Evolutionary conservation across 2,797 vertebrate genomes (phyloP), one percentile per base, ranked within the genome.

Genomic region (Lacerta bilineata): DNA sequence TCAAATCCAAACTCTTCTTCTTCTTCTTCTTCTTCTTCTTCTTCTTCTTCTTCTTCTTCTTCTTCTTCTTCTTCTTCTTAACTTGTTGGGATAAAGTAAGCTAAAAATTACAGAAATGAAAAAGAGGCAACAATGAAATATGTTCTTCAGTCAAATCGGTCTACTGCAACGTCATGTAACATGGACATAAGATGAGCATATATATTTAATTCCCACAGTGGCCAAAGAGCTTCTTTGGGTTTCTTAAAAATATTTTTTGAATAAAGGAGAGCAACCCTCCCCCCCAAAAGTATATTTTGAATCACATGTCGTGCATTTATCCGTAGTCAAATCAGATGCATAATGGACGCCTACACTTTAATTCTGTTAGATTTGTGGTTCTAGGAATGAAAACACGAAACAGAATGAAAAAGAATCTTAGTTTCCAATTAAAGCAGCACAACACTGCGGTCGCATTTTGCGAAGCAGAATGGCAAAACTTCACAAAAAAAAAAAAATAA

Each of bases 321-420:
- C 76, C 91, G 88, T 92, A 91, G 87, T 91, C 84, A 92, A 95
- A 96, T 93, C 91, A 96, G 94, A 93, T 91, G 72, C 88, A 87
- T 93, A 95, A 95, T 95, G 83, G 85, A 92, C 64, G 84, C 90
- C 92, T 94, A 90, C 76, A 79, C 55, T 84, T 91, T 91, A 92
- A 85, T 91, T 88, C 18, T 88, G 76, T 79, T 95, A 91, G 90
- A 90, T 94, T 94, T 96, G 87, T 71, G 83, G 91, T 94, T 72
- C 93, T 90, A 90, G 82, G 59, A 89, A 85, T 76, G 75, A 39
- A 74, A 74, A 89, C 79, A 80, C 87, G 55, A 77, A 92, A 88
- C 89, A 83, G 93, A 95, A 95, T 94, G 87, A 91, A 93, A 85
- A 91, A 92, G 87, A 93, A 93, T 93, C 95, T 90, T 71, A 77